Conservation (phyloP, 2,797 vertebrate genomes). For the Avahi laniger region DNA sequence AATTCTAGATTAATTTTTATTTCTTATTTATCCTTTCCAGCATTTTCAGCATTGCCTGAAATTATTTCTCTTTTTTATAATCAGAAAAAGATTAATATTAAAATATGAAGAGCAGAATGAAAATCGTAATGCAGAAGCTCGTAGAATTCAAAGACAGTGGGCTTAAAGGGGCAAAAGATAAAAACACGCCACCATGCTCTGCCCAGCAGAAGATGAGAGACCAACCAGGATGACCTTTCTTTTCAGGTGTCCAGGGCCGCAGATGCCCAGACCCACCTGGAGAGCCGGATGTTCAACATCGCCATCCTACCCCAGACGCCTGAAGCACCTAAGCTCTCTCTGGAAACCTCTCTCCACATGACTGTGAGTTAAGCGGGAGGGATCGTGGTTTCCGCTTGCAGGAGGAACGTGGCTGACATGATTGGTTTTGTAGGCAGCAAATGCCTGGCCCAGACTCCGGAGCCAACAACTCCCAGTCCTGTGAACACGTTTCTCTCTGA, state of each 20-base stretch:
- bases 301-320: slow-evolving; percentile 91
- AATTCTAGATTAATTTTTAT: slow-evolving; percentile 29
- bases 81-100: not conserved
- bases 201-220: not conserved
- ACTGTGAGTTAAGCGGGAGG: slow-evolving; percentile 87
- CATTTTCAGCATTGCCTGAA: slow-evolving; percentile 27
- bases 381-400: fast-evolving
- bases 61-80: not conserved
- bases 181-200: too few relatives aligned
- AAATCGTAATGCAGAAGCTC: not conserved
- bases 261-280: slow-evolving; percentile 77
- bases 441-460: not conserved
- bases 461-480: not conserved
- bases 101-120: not conserved
- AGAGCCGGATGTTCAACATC: slow-evolving; percentile 91
- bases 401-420: not conserved
- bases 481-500: not conserved
- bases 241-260: slow-evolving; percentile 90
- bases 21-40: not conserved
- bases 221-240: not conserved
- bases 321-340: slow-evolving; percentile 88
- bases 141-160: not conserved
- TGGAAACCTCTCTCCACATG: slow-evolving; percentile 92
- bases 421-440: not conserved
- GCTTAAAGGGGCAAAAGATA: too few relatives aligned